These are phyloP conservation scores for Myzus persicae DNA, from an alignment of 1,140 invertebrate genomes.

Conservation along the genomic window DNA sequence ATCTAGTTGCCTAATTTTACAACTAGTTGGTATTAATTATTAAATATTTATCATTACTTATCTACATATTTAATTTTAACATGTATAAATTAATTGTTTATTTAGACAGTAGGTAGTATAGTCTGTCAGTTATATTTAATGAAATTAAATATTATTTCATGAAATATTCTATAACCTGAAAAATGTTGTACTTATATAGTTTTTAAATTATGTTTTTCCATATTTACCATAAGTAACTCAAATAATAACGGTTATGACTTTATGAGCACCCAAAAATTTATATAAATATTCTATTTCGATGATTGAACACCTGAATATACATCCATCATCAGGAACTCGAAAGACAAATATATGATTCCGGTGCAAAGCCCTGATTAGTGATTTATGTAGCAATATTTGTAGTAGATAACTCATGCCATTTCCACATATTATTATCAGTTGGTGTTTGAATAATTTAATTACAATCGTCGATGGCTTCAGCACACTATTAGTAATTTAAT, in stretches of 20 bases:
- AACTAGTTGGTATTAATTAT: neutral
- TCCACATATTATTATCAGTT: neutral
- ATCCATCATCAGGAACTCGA: too few relatives aligned
- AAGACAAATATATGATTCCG: too few relatives aligned
- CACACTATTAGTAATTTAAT: neutral
- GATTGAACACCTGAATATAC: neutral
- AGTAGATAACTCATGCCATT: neutral
- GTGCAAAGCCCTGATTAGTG: neutral
- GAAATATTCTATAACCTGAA: neutral
- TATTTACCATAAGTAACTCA: neutral
- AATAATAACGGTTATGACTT: neutral
- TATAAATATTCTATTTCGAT: neutral
- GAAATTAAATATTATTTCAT: neutral
- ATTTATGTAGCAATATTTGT: neutral
- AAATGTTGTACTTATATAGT: neutral
- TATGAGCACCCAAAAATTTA: neutral
- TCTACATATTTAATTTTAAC: neutral
- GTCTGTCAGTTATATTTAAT: neutral
- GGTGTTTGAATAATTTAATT: neutral
- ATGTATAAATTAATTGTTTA: neutral
- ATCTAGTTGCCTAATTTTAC: neutral
- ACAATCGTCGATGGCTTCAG: neutral
- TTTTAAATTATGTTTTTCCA: neutral
- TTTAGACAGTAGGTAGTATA: neutral
- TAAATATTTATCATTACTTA: neutral